Conservation (phyloP, 2,888 invertebrate genomes). For the Synergus japonicus region DNA sequence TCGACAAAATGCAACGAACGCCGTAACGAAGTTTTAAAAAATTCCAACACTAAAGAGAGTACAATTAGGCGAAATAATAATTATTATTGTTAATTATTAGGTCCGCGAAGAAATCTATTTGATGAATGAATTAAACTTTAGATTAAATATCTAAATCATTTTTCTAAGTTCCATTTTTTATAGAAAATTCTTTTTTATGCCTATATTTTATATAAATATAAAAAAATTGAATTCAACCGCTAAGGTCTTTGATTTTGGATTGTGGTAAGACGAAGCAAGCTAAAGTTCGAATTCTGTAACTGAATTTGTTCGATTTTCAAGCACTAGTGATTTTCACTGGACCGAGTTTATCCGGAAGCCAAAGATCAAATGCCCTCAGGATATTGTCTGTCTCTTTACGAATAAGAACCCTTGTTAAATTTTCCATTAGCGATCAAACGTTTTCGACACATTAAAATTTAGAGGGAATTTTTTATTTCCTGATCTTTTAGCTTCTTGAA, state of each 20-base stretch:
- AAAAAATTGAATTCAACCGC: neutral
- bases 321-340: conserved; percentile 68
- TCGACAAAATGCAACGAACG: conserved; percentile 1
- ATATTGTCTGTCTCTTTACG: conserved; percentile 73
- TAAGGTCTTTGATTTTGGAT: conserved; percentile 4
- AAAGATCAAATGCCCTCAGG: conserved; percentile 63
- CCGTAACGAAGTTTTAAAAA: conserved; percentile 23
- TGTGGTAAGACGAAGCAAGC: neutral
- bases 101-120: neutral
- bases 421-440: conserved; percentile 21
- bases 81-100: neutral
- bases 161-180: neutral
- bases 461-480: neutral
- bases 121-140: neutral
- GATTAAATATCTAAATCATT: neutral
- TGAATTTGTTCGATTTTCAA: conserved; percentile 75
- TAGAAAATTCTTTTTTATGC: neutral
- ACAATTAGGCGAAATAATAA: neutral
- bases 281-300: conserved; percentile 65
- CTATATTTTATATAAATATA: neutral
- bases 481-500: neutral
- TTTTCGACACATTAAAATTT: neutral
- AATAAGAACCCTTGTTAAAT: conserved; percentile 52
- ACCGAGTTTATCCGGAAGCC: conserved; percentile 56
- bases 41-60: neutral